phyloP scores from a whole-genome alignment of 1,140 invertebrate species.

The Laupala kohalensis region DNA sequence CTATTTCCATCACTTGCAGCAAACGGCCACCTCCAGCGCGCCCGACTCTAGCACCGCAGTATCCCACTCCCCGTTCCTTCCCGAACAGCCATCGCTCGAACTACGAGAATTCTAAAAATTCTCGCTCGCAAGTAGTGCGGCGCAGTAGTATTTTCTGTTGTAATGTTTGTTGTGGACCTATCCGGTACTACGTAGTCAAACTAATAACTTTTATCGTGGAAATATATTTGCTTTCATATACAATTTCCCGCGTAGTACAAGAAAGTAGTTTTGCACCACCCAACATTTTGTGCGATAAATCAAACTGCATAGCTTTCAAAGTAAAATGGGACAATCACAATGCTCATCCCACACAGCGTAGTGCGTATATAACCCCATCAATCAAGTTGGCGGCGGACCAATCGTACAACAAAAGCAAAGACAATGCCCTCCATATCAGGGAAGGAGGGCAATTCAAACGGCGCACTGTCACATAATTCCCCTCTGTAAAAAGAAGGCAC shows the following conservation, averaged over 20 bases:
- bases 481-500: no score
- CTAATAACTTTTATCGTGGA: slow-evolving; percentile 6
- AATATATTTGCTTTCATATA: no score
- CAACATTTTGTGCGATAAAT: no score
- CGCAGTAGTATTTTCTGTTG: slow-evolving; percentile 13
- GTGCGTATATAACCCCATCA: slow-evolving; percentile 14
- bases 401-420: slow-evolving; percentile 9
- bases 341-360: slow-evolving; percentile 11
- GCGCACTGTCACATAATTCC: slow-evolving; percentile 10
- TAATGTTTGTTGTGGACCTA: slow-evolving; percentile 15
- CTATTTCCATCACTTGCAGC: slow-evolving; percentile 12
- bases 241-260: no score
- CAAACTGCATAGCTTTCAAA: no score
- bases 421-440: slow-evolving; percentile 13
- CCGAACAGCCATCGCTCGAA: slow-evolving; percentile 10
- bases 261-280: no score
- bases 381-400: slow-evolving; percentile 12
- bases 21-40: slow-evolving; percentile 9
- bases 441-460: slow-evolving; percentile 14
- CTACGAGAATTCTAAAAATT: slow-evolving; percentile 15
- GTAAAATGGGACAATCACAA: slow-evolving; percentile 4
- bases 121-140: slow-evolving; percentile 10
- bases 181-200: slow-evolving; percentile 13
- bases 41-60: slow-evolving; percentile 2
- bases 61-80: slow-evolving; percentile 1